These are phyloP conservation scores for Achlya flavicornis DNA, from an alignment of 2,888 invertebrate genomes.

Conservation along the genomic window DNA sequence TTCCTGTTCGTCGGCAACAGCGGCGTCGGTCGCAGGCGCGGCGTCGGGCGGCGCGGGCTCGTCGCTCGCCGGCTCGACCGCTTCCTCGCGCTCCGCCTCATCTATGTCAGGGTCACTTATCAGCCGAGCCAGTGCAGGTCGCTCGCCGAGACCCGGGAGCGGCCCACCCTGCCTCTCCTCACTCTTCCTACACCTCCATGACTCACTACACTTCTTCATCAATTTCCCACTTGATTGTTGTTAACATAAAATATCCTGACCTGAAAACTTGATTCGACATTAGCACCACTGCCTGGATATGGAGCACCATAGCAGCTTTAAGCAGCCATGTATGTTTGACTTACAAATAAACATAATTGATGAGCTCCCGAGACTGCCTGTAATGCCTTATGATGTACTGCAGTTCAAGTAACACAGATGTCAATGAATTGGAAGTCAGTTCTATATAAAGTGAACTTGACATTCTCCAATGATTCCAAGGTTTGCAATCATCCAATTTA, in stretches of 20 bases:
- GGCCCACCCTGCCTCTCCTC: conserved; percentile 67
- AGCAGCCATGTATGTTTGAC: conserved; percentile 56
- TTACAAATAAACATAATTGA: conserved; percentile 50
- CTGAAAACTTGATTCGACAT: conserved; percentile 83
- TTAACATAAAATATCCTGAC: conserved; percentile 65
- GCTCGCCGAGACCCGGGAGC: conserved; percentile 63
- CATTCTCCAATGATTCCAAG: neutral
- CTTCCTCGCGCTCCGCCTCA: conserved; percentile 66
- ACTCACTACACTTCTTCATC: conserved; percentile 40
- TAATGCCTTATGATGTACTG: neutral
- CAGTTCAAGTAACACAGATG: neutral
- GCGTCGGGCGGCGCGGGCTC: conserved; percentile 55
- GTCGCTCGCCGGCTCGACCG: conserved; percentile 56
- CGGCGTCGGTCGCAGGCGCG: conserved; percentile 51
- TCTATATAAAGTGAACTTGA: conserved; percentile 9
- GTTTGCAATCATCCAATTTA: neutral
- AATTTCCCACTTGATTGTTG: conserved; percentile 55
- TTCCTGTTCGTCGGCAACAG: conserved; percentile 64
- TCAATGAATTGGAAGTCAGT: conserved; percentile 9
- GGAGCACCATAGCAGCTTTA: conserved; percentile 53
- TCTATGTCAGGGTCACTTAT: conserved; percentile 74
- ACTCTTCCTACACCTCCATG: conserved; percentile 34
- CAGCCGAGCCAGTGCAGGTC: conserved; percentile 72
- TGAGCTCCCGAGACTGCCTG: conserved; percentile 34
- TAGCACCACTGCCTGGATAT: conserved; percentile 74